Base-by-base conservation (phyloP, 2,797 vertebrate species). In the Pelochelys cantorii region DNA sequence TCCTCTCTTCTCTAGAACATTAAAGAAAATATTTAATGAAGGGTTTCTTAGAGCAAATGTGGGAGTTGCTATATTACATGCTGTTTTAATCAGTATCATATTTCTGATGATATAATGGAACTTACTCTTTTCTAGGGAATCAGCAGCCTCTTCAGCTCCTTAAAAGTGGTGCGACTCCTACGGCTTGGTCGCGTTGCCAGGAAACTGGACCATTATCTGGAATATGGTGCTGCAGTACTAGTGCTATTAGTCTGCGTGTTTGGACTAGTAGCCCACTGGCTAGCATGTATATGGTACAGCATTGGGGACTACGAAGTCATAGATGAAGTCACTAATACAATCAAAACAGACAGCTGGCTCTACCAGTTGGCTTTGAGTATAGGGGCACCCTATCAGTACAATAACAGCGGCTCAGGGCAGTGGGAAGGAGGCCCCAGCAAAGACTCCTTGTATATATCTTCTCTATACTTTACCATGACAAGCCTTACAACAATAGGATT, bases 381-480 rank as follows among this genome's bases (percentile, higher is more conserved):
- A 7, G 99, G 99, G 25, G 99, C 98, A 3, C 99, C 99, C 0
- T 99, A 99, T 94, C 99, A 98, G 55, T 99, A 98, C 98, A 99
- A 99, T 78, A 95, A 98, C 97, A 99, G 98, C n/a, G 99, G 99
- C 84, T 98, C 98, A 1, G 99, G 99, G 71, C 98, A 98, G 57
- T 99, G 99, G 99, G 99, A 99, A 97, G 99, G 99, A 34, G 99
- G 99, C 82, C 99, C 99, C 48, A 99, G 99, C 87, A 99, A 99
- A 94, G 98, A 99, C 96, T 99, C 99, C 1, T 97, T 99, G 88
- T 99, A 99, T 90, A 99, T 99, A 97, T 99, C 99, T 31, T 99
- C 99, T 1, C 98, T 99, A 93, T 99, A 99, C 96, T 99, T 99
- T 98, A 99, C 99, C 98, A 99, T 99, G 99, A 99, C 99, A 97